Percentiles rank a stretch among this genome's conserved stretches.
Evolutionary conservation across 2,113 vertebrate genomes (phyloP).

Genomic region (Camelus dromedarius): DNA sequence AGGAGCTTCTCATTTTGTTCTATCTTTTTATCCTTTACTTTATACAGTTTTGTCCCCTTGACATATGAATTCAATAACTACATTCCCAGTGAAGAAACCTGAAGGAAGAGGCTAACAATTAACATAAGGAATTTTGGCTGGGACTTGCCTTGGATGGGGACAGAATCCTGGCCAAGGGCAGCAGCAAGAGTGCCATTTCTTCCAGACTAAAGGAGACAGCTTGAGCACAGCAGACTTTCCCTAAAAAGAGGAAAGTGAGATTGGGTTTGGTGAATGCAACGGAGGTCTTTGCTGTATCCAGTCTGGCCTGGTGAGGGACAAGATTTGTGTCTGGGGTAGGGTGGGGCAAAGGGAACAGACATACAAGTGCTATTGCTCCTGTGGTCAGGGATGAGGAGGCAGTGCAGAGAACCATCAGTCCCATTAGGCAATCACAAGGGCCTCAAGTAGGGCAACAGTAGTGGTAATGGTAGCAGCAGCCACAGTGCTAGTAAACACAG

Average conservation of each 20-base stretch:
- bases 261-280: not conserved
- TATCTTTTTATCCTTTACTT: not conserved
- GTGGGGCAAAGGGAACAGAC: not conserved
- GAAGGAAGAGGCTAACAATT: not conserved
- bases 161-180: not conserved
- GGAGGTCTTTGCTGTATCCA: not conserved
- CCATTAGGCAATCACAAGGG: not conserved
- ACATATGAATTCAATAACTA: not conserved
- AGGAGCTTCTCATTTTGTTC: not conserved
- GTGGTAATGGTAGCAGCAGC: not conserved
- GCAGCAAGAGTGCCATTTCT: not conserved
- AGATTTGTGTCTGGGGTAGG: not conserved
- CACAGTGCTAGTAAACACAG: not conserved
- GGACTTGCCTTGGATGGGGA: not conserved
- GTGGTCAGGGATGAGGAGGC: not conserved
- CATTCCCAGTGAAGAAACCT: not conserved
- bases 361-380: not conserved
- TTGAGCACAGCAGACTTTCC: not conserved
- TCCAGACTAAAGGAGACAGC: not conserved
- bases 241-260: not conserved
- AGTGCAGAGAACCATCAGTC: not conserved
- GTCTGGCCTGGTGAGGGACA: not conserved
- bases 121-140: not conserved
- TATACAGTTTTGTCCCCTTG: not conserved
- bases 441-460: not conserved